Base-by-base conservation (phyloP, 2,888 invertebrate species). In the Autographa pulchrina region DNA sequence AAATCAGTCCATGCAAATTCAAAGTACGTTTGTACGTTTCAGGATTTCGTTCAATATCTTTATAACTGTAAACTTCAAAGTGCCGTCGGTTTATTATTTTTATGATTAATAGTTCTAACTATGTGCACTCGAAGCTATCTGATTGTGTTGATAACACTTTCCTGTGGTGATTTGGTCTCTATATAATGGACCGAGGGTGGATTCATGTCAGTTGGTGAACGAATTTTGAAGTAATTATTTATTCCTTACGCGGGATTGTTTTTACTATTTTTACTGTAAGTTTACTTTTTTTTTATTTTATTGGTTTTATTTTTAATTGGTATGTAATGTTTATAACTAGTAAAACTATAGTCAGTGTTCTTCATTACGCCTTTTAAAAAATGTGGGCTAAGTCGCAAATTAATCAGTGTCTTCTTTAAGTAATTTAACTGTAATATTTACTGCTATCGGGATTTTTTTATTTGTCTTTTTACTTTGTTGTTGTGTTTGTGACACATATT, bases 41-140 rank as follows among this genome's bases (percentile, higher is more conserved):
- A 20, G 54, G 54, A 56, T 56, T 56, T 25, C 25, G 18, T 20
- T n/a, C 3, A 48, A 71, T 69, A 81, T 85, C 75, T 83, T 85
- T 81, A 84, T 68, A 73, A 58, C 73, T 54, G 31, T 73, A 70
- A 80, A 73, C 77, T 73, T 79, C 79, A 82, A 82, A 77, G 76
- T 31, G 66, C 75, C 81, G 81, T 41, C 56, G 31, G 20, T 68
- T 66, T 82, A 69, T 77, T 68, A 60, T 62, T 56, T 66, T 72
- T 75, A 74, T 76, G 73, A 77, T 75, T 72, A 73, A 74, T 72
- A 72, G 66, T 73, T 59, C 62, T 77, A 68, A 72, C 60, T 74
- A 65, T 66, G 60, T 60, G 68, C 72, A 72, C 75, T 85, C 65
- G 43, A 70, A 61, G 35, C 16, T 78, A 82, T 78, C 81, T 41